Conservation (phyloP, 2,888 invertebrate genomes). For the Luffia ferchaultella region DNA sequence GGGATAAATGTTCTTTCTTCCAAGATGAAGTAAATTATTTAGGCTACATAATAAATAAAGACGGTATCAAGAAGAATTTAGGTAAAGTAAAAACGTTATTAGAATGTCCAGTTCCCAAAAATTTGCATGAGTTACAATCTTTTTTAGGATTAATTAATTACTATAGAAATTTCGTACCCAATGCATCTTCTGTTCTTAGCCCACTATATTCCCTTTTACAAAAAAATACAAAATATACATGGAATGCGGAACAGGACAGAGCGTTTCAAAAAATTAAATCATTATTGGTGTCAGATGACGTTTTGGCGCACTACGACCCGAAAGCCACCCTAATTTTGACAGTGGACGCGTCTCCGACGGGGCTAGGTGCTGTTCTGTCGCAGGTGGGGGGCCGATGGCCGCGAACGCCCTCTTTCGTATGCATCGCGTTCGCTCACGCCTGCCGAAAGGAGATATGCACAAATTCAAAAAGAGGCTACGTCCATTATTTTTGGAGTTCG, state of each 20-base stretch:
- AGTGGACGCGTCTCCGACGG: constrained; percentile 16
- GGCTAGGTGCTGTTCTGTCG: constrained; percentile 2
- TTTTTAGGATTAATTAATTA: constrained; percentile 19
- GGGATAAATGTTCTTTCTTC: neutral
- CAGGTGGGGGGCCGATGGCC: constrained; percentile 5
- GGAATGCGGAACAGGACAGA: constrained; percentile 6
- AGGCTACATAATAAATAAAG: constrained; percentile 12
- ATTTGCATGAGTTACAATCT: constrained; percentile 15
- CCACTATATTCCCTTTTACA: constrained; percentile 11
- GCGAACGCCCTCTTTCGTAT: constrained; percentile 9
- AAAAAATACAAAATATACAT: constrained; percentile 7
- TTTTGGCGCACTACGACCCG: constrained; percentile 13
- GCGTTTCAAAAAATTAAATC: constrained; percentile 4
- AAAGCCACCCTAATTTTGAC: constrained; percentile 15
- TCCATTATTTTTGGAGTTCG: constrained; percentile 12
- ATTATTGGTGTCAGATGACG: constrained; percentile 7
- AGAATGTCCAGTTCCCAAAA: constrained; percentile 11
- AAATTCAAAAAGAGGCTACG: constrained; percentile 12
- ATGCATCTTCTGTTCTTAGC: constrained; percentile 12
- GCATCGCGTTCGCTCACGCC: constrained; percentile 6
- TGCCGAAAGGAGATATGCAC: constrained; percentile 6
- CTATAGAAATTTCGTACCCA: constrained; percentile 14
- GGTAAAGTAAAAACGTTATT: constrained; percentile 14
- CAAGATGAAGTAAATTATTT: no score
- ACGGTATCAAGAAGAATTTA: constrained; percentile 14